Base-by-base conservation (phyloP, 1,140 invertebrate genomes). In the Anoplophora glabripennis region DNA sequence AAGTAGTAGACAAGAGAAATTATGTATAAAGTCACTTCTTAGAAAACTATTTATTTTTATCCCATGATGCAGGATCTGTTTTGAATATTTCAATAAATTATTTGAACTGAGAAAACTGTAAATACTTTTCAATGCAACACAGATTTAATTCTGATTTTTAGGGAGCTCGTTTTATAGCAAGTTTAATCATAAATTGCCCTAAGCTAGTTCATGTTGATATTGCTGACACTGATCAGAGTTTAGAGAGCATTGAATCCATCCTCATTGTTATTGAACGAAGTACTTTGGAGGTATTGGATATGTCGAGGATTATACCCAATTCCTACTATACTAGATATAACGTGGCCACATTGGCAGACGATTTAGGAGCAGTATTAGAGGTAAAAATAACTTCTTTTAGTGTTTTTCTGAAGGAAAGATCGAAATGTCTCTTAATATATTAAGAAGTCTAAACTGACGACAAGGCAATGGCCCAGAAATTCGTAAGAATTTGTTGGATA, bases 241-340 rank as follows among this genome's bases (percentile, higher is more conserved):
- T 80, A 12, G 71, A 72, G 1, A 80, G 80, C 64, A 72, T 84
- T 7, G 78, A 80, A 61, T 57, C 54, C 12, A 54, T 71, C 14
- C 57, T 69, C 12, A 57, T 57, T 38, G 55, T 59, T 9, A 59
- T 63, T 2, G 57, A 55, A 35, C 74, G 73, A 55, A 71, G 63
- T n/a, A 76, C 70, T 7, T 44, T 85, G n/a, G 79, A 76, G 73
- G 71, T 77, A 1, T 65, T 85, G 9, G 78, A 84, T 72, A 75
- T 85, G 7, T 84, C 81, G 36, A 69, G 81, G 67, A 72, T 83
- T 1, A 71, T 80, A 46, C 78, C 80, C 34, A 55, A 59, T 42
- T 69, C 61, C n/a, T 55, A 56, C 37, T 72, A 64, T 56, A 64
- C 71, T 28, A 62, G 54, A 9, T 70, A 73, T 21, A 71, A 77